Percentiles rank a stretch among this genome's conserved stretches.
Evolutionary conservation across 2,797 vertebrate species (phyloP).

Genomic region (Argentina silus): DNA sequence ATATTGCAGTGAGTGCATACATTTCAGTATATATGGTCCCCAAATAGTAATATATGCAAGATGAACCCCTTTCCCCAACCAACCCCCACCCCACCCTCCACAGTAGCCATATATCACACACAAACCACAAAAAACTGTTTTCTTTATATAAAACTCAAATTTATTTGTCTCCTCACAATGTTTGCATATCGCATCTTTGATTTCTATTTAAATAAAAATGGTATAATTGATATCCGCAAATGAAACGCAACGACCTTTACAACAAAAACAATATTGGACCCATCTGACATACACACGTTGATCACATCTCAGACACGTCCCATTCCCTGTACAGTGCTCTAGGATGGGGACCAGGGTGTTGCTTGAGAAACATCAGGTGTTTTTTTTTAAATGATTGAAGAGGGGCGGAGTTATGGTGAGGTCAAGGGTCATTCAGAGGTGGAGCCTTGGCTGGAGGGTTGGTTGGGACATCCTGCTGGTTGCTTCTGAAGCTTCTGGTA

Average conservation of each 20-base stretch:
- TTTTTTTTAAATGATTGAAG: no score
- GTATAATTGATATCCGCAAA: background rate
- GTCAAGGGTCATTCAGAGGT: constrained; percentile 37
- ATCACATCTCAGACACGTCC: no score
- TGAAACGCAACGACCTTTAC: background rate
- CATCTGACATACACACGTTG: background rate
- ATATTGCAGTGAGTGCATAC: no score
- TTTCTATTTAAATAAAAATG: background rate
- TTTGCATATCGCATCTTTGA: background rate
- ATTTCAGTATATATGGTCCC: no score
- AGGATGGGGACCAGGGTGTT: no score
- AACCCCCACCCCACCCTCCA: background rate
- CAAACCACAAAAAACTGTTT: background rate
- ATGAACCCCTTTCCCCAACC: background rate
- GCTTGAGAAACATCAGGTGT: background rate
- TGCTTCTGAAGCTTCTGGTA: constrained; percentile 36
- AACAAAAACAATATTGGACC: constrained; percentile 26
- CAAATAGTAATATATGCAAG: no score
- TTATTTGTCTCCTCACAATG: background rate
- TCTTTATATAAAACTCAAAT: background rate
- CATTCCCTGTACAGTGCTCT: no score
- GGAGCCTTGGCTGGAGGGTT: constrained; percentile 1
- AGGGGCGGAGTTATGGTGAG: background rate
- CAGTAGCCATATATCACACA: background rate
- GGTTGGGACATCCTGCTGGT: constrained; percentile 1